These are phyloP conservation scores for Clusia tigrina DNA, from an alignment of 2,888 invertebrate genomes.

Conservation along the genomic window DNA sequence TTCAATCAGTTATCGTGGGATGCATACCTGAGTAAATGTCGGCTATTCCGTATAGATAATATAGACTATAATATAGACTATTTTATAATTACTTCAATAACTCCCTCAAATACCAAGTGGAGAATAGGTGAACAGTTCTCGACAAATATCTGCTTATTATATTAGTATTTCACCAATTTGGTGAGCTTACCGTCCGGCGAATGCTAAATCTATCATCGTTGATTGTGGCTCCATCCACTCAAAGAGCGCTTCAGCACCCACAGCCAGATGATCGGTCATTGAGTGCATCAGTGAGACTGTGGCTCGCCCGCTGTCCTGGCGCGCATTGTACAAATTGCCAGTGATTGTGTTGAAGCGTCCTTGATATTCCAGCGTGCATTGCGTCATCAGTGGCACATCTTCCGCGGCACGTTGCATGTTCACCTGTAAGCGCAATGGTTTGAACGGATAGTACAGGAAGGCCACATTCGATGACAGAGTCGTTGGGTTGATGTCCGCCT, in stretches of 20 bases:
- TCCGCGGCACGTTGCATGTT: conserved; percentile 49
- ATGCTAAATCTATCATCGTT: conserved; percentile 47
- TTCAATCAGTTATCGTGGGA: no score
- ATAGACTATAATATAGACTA: no score
- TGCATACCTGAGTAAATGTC: no score
- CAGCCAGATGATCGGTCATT: conserved; percentile 52
- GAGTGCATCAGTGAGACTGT: conserved; percentile 59
- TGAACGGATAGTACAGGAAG: conserved; percentile 56
- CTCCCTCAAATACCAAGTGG: no score
- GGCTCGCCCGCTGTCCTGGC: conserved; percentile 50
- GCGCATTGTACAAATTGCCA: conserved; percentile 54
- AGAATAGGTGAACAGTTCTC: no score
- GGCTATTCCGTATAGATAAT: no score
- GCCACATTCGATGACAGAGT: conserved; percentile 59
- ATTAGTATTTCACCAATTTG: no score
- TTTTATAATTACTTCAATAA: no score
- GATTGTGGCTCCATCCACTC: conserved; percentile 55
- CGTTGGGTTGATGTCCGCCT: conserved; percentile 61
- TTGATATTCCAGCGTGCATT: conserved; percentile 50
- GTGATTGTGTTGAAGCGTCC: conserved; percentile 54
- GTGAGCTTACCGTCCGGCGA: conserved; percentile 51
- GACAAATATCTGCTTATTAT: no score
- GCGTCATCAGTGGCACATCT: conserved; percentile 45
- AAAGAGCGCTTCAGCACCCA: conserved; percentile 57
- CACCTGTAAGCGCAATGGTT: conserved; percentile 49